Evolutionary conservation across 2,113 vertebrate genomes (phyloP).

Genomic region (Oncorhynchus clarkii): DNA sequence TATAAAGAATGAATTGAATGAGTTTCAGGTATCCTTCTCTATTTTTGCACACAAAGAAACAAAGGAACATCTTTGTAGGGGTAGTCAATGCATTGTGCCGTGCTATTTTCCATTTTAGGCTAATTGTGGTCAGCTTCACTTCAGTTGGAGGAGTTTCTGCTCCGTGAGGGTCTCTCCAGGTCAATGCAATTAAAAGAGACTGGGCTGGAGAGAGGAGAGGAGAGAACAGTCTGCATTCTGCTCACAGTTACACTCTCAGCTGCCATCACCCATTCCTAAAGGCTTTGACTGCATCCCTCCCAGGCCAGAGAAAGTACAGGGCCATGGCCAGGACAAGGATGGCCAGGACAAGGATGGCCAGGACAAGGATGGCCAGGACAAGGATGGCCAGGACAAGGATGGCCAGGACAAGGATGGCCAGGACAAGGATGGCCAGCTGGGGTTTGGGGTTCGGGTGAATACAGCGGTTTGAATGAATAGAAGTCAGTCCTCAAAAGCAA

Average conservation of each 20-base stretch:
- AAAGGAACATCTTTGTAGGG: neutral
- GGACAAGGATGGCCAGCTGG: no score
- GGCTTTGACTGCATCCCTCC: neutral
- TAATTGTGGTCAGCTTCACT: conserved; percentile 3
- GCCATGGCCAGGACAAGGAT: neutral
- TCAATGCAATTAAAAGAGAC: conserved; percentile 4
- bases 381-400: no score
- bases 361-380: no score
- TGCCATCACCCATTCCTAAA: neutral
- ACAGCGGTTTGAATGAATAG: neutral
- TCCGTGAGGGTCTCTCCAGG: neutral
- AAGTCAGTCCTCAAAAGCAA: neutral
- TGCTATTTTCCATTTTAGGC: neutral
- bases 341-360: no score
- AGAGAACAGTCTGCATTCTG: neutral
- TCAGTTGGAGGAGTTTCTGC: neutral
- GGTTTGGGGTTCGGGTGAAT: no score
- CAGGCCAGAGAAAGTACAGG: neutral
- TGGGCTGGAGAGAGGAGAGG: neutral
- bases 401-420: no score
- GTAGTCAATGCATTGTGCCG: neutral
- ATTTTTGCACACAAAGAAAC: neutral
- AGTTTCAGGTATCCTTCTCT: neutral
- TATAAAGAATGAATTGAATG: conserved; percentile 14
- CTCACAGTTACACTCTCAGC: neutral